phyloP scores from a whole-genome alignment of 2,797 vertebrate species.

The Hyperoplus lanceolatus region DNA sequence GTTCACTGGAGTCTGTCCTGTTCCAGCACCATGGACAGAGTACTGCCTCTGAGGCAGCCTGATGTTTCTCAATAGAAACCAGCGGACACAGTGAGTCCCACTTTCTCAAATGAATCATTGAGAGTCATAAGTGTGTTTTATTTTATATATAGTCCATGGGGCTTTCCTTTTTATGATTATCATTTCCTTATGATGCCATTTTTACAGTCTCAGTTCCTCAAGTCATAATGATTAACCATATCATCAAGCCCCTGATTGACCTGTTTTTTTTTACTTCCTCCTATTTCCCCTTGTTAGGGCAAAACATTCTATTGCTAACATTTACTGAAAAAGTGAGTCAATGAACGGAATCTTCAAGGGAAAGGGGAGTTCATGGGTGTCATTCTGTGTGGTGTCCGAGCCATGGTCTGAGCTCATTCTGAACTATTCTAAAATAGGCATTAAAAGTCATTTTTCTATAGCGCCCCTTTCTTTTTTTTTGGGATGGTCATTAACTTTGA shows the following conservation, averaged over 20 bases:
- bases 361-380: too few relatives aligned
- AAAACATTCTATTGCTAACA: too few relatives aligned
- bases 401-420: too few relatives aligned
- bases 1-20: constrained; percentile 9
- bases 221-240: constrained; percentile 37
- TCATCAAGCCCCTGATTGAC: constrained; percentile 48
- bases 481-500: constrained; percentile 30
- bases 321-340: too few relatives aligned
- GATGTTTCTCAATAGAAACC: neutral
- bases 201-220: neutral
- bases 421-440: too few relatives aligned
- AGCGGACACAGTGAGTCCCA: neutral
- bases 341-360: too few relatives aligned
- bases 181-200: too few relatives aligned
- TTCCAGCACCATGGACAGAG: constrained; percentile 84
- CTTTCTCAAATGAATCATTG: constrained; percentile 28
- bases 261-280: constrained; percentile 31
- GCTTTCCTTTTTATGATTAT: too few relatives aligned
- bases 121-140: neutral
- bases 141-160: constrained; percentile 5
- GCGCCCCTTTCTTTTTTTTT: neutral
- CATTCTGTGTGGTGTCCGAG: too few relatives aligned
- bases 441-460: too few relatives aligned
- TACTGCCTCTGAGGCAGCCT: neutral
- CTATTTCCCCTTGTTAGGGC: constrained; percentile 4